Evolutionary conservation across 2,797 vertebrate species (phyloP).

Genomic region (Monodelphis domestica): DNA sequence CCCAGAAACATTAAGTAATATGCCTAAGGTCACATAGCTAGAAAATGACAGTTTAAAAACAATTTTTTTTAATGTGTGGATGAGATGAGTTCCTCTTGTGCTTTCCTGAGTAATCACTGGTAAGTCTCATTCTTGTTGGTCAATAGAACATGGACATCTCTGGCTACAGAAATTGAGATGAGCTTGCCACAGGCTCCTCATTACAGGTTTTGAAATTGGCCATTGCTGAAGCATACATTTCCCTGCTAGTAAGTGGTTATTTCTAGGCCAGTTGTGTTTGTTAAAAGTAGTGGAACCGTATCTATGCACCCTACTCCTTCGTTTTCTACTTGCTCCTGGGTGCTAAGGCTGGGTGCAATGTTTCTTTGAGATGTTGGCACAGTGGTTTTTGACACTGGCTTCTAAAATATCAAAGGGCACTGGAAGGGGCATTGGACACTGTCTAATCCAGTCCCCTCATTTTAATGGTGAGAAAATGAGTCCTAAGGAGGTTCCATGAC

Average conservation of each 20-base stretch:
- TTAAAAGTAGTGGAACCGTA: neutral
- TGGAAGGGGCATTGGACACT: neutral
- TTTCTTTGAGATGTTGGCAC: neutral
- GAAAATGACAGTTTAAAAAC: neutral
- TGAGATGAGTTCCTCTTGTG: neutral
- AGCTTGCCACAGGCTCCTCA: neutral
- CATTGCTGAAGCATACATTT: neutral
- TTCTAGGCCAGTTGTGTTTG: neutral
- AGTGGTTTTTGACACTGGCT: neutral
- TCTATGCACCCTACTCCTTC: neutral
- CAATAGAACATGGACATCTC: neutral
- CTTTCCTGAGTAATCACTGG: neutral
- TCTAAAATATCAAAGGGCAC: neutral
- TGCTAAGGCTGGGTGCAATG: neutral
- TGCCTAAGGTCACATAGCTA: neutral
- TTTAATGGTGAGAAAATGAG: conserved; percentile 2
- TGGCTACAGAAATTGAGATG: neutral
- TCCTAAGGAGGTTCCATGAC: neutral
- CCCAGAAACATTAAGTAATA: neutral
- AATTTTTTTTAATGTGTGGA: neutral
- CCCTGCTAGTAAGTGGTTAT: neutral
- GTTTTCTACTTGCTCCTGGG: neutral
- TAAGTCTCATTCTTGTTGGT: neutral
- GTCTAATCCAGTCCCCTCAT: neutral
- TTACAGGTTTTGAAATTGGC: neutral